phyloP scores from a whole-genome alignment of 2,113 vertebrate genomes.

The Tautogolabrus adspersus region DNA sequence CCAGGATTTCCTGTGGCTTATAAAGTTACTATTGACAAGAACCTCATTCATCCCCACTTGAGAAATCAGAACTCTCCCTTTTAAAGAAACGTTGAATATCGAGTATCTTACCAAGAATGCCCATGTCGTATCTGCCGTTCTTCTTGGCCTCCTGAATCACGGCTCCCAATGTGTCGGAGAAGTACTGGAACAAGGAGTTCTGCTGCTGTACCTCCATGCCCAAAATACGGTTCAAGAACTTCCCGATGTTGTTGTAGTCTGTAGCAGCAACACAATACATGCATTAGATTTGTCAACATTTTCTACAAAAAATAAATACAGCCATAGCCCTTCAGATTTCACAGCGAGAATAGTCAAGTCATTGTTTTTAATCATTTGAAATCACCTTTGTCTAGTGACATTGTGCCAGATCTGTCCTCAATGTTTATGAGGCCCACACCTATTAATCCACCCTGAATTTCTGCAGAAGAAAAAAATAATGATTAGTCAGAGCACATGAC shows the following conservation, averaged over 20 bases:
- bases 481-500: not conserved
- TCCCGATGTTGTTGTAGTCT: constrained; percentile 99
- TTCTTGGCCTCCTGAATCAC: constrained; percentile 98
- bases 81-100: not conserved
- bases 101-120: constrained; percentile 90
- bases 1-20: no score
- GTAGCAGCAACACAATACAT: constrained; percentile 16
- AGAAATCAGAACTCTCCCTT: no score
- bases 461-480: constrained; percentile 72
- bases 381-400: constrained; percentile 96
- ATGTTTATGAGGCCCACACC: constrained; percentile 96
- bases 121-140: constrained; percentile 98
- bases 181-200: constrained; percentile 98
- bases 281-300: not conserved
- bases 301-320: not conserved
- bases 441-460: constrained; percentile 94
- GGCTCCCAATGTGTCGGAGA: constrained; percentile 93
- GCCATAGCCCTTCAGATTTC: no score
- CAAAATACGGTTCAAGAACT: constrained; percentile 97
- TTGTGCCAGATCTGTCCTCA: constrained; percentile 92
- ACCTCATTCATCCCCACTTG: no score
- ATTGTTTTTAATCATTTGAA: not conserved
- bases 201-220: constrained; percentile 99
- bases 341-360: not conserved
- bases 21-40: no score